Conservation (phyloP, 1,140 invertebrate genomes). For the Bursaphelenchus mucronatus region DNA sequence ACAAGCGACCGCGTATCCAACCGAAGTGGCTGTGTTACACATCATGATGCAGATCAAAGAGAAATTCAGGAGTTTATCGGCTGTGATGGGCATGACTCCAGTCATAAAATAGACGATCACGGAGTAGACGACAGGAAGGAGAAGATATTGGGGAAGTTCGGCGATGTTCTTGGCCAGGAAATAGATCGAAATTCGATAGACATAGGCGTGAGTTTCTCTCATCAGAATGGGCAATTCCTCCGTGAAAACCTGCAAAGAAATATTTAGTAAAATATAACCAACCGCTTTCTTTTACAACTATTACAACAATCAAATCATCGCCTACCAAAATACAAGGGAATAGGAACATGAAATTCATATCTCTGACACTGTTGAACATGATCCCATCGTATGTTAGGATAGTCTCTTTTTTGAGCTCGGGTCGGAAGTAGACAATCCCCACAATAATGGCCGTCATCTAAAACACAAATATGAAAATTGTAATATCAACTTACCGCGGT, state of each 20-base stretch:
- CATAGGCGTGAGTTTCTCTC: constrained; percentile 80
- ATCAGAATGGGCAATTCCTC: constrained; percentile 73
- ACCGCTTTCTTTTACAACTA: constrained; percentile 67
- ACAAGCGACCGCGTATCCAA: constrained; percentile 64
- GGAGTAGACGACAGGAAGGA: constrained; percentile 78
- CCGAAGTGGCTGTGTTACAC: constrained; percentile 82
- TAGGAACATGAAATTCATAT: constrained; percentile 67
- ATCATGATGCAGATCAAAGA: constrained; percentile 74
- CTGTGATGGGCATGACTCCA: constrained; percentile 68
- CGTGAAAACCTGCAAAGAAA: constrained; percentile 60
- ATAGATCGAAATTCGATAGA: constrained; percentile 86
- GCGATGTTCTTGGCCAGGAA: constrained; percentile 76
- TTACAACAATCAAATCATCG: constrained; percentile 62
- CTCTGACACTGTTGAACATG: constrained; percentile 13
- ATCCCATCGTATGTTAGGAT: constrained; percentile 92
- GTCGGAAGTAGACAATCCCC: constrained; percentile 81
- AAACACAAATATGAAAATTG: no score
- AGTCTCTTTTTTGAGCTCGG: constrained; percentile 76
- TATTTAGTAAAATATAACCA: constrained; percentile 69
- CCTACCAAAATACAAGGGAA: constrained; percentile 38
- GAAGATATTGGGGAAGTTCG: constrained; percentile 64
- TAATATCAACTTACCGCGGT: constrained; percentile 57
- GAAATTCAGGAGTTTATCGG: constrained; percentile 73
- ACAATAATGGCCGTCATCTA: constrained; percentile 64
- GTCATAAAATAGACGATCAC: constrained; percentile 74